Base-by-base conservation (phyloP, 1,140 invertebrate species). In the Sycobia sp. region DNA sequence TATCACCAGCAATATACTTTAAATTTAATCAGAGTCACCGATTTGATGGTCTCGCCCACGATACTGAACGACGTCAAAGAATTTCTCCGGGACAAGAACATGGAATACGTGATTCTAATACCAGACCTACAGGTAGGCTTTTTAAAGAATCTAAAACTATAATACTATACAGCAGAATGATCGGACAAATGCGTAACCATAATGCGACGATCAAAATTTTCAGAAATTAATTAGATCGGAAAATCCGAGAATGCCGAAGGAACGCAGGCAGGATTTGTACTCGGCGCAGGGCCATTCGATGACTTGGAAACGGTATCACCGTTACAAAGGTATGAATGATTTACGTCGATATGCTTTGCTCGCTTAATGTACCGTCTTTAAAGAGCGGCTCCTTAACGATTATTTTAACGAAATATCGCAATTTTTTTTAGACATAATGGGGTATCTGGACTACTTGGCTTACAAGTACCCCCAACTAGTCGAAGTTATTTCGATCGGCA, bases 261-360 rank as follows among this genome's bases (percentile, higher is more conserved):
- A 84, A 58, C 85, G 88, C 59, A 75, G 85, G 22, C 72, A 85
- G 9, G 86, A 87, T 65, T 68, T 87, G 22, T 83, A 76, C 0
- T 75, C 62, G 1, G 73, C 43, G 34, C 76, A 76, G 54, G 91
- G 90, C 46, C 90, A 93, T 69, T 85, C 87, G 10, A 85, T 93
- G 83, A 91, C 89, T n/a, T 93, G 91, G 90, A 87, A 88, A 71
- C 85, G 89, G 41, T 94, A 93, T 73, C 91, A 93, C 73, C 84
- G 89, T 65, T 74, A 82, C 20, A 72, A 65, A 44, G 82, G 86
- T 83, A 83, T 32, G 66, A 13, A 50, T 36, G n/a, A n/a, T n/a
- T n/a, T n/a, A n/a, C n/a, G n/a, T n/a, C n/a, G n/a, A n/a, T n/a
- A n/a, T n/a, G n/a, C n/a, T 57, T 27, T 58, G 47, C 10, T 18